Percentiles rank a stretch among this genome's conserved stretches.
Evolutionary conservation across 2,113 vertebrate genomes (phyloP).

Genomic region (Lepus timidus): DNA sequence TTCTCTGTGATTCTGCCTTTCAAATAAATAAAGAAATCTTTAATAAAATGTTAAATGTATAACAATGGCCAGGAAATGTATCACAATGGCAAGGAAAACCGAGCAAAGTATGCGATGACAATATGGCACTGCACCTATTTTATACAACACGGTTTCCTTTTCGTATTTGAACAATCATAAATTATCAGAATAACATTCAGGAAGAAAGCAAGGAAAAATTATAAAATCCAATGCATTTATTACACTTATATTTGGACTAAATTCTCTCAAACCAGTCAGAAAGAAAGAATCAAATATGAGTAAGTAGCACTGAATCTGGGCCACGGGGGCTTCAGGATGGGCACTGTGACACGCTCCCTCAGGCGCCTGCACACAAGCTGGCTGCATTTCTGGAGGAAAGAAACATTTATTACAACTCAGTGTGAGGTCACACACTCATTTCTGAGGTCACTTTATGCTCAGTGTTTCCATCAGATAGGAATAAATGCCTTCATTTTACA

Average conservation of each 20-base stretch:
- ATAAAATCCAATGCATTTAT: not conserved
- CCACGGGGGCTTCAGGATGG: not conserved
- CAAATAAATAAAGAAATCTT: not conserved
- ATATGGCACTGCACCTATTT: not conserved
- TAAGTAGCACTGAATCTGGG: not conserved
- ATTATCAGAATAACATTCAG: not conserved
- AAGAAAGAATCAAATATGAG: constrained; percentile 9
- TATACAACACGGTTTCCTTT: not conserved
- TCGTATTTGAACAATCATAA: not conserved
- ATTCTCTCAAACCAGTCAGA: constrained; percentile 15
- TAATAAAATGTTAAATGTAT: not conserved
- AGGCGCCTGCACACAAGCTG: not conserved
- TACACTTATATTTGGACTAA: not conserved
- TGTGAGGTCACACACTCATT: not conserved
- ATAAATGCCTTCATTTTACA: not conserved
- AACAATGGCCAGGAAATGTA: not conserved
- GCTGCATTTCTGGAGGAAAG: not conserved
- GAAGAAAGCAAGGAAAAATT: not conserved
- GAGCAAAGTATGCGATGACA: not conserved
- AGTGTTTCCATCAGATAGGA: not conserved
- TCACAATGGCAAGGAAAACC: not conserved
- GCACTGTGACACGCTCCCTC: not conserved
- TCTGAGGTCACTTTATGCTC: not conserved
- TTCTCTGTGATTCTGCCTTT: too few relatives aligned
- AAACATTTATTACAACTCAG: not conserved